A percentile compares a stretch with the other conserved stretches of the same genome.
phyloP scores from a whole-genome alignment of 2,113 vertebrate species.

The Enhydra lutris region DNA sequence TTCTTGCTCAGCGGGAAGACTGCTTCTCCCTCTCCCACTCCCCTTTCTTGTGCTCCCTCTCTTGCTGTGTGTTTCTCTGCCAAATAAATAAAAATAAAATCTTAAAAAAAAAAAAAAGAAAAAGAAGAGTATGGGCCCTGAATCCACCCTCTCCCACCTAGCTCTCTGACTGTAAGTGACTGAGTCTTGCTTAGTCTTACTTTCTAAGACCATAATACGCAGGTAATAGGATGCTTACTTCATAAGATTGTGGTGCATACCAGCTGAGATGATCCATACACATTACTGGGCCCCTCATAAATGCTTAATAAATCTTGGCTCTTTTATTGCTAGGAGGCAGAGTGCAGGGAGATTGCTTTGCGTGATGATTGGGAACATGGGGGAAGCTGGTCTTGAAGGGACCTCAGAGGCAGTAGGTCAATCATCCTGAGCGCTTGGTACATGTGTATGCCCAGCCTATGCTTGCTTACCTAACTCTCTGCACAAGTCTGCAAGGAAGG shows the following conservation, averaged over 20 bases:
- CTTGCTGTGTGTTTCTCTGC: too few relatives aligned
- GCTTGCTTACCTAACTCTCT: not conserved
- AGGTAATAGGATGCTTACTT: not conserved
- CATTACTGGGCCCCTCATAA: not conserved
- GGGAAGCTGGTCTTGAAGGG: not conserved
- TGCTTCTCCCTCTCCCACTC: too few relatives aligned
- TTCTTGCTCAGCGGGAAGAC: too few relatives aligned
- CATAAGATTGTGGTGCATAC: too few relatives aligned
- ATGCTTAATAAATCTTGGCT: not conserved
- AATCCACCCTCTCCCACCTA: not conserved
- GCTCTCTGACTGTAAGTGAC: not conserved
- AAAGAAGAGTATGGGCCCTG: not conserved
- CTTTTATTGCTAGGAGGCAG: not conserved
- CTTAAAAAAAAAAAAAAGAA: too few relatives aligned
- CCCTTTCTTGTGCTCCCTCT: too few relatives aligned
- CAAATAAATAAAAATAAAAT: too few relatives aligned
- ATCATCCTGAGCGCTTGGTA: not conserved
- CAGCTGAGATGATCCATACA: not conserved
- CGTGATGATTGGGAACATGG: not conserved
- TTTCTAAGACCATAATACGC: not conserved
- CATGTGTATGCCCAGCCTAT: too few relatives aligned
- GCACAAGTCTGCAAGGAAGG: not conserved
- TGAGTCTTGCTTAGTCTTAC: not conserved
- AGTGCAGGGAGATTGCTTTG: not conserved
- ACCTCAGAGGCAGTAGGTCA: not conserved